Evolutionary conservation across 1,140 invertebrate genomes (phyloP).

Genomic region (Periplaneta americana): DNA sequence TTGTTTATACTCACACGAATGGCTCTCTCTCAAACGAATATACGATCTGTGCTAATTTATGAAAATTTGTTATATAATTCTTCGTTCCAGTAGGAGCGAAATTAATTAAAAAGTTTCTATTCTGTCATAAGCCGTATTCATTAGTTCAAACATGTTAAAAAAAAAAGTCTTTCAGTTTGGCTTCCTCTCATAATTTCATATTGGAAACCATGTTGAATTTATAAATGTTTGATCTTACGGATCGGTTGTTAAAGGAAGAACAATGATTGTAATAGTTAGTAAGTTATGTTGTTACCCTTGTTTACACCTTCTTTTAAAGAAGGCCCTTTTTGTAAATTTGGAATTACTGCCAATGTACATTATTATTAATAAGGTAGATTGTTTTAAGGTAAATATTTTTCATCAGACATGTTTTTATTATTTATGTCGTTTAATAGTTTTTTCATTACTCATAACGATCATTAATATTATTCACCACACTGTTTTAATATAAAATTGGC

Average conservation of each 20-base stretch:
- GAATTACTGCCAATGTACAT: neutral
- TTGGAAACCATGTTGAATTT: slow-evolving; percentile 2
- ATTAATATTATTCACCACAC: neutral
- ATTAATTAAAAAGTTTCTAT: slow-evolving; percentile 4
- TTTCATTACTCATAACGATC: neutral
- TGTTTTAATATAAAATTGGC: neutral
- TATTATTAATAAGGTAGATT: neutral
- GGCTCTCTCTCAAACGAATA: neutral
- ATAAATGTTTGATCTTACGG: neutral
- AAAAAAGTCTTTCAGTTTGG: neutral
- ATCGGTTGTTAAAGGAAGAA: neutral
- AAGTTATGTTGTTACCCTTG: slow-evolving; percentile 15
- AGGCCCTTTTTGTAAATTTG: slow-evolving; percentile 3
- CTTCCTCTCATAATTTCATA: neutral
- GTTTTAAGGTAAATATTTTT: slow-evolving; percentile 5
- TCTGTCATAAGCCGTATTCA: neutral
- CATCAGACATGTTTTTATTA: neutral
- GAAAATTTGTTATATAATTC: neutral
- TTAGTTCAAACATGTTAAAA: neutral
- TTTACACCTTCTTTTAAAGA: slow-evolving; percentile 2
- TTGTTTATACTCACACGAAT: neutral
- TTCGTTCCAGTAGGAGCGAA: neutral
- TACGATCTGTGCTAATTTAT: neutral
- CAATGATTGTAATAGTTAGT: slow-evolving; percentile 7
- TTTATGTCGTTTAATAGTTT: neutral